A percentile compares a stretch with the other conserved stretches of the same genome.
These are phyloP conservation scores for Lasioglossum oenotherae DNA, from an alignment of 2,888 invertebrate genomes.

Conservation along the genomic window DNA sequence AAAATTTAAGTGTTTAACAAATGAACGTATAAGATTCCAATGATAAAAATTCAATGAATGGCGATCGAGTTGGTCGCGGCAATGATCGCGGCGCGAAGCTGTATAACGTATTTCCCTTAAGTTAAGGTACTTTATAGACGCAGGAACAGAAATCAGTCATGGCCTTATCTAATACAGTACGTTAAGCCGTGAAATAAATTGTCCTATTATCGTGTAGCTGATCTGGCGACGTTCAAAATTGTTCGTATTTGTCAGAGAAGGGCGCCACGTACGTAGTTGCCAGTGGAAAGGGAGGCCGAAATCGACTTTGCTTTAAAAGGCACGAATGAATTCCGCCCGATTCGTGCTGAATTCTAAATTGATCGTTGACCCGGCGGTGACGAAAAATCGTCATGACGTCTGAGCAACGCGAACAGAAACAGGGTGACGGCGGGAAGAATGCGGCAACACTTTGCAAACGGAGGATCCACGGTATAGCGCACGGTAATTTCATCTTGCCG, in stretches of 20 bases:
- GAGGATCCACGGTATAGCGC: slow-evolving; percentile 24
- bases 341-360: slow-evolving; percentile 71
- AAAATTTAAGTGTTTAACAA: too few species aligned
- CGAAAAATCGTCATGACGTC: slow-evolving; percentile 61
- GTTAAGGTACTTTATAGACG: slow-evolving; percentile 4
- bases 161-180: slow-evolving; percentile 59
- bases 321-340: slow-evolving; percentile 64
- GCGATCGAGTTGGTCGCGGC: neutral
- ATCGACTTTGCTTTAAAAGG: slow-evolving; percentile 66
- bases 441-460: slow-evolving; percentile 2
- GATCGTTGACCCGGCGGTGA: slow-evolving; percentile 47
- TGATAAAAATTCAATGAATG: neutral
- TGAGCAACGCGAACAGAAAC: neutral
- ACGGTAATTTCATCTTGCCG: slow-evolving; percentile 58
- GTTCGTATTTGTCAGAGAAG: slow-evolving; percentile 75
- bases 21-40: too few species aligned
- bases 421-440: neutral
- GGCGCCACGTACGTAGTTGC: slow-evolving; percentile 57
- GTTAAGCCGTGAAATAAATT: slow-evolving; percentile 70
- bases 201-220: slow-evolving; percentile 71
- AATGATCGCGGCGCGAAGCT: neutral
- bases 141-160: slow-evolving; percentile 33
- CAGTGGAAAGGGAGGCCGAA: slow-evolving; percentile 64
- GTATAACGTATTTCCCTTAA: neutral
- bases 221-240: slow-evolving; percentile 71